Evolutionary conservation across 2,113 vertebrate genomes (phyloP).

Genomic region (Myotis brandtii): DNA sequence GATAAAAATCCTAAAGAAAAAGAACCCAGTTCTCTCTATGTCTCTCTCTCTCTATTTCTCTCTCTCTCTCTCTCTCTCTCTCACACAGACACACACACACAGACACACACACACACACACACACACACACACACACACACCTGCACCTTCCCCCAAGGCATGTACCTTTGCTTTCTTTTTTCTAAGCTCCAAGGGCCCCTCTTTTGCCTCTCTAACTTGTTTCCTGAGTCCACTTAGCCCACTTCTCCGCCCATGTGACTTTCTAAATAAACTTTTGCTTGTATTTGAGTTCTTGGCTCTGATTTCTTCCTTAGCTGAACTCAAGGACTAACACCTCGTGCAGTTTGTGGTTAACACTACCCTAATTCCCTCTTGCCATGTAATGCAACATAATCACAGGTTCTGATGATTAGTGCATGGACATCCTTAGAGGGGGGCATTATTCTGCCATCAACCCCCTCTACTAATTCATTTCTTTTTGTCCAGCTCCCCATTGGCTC

Average conservation of each 20-base stretch:
- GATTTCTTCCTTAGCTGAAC: neutral
- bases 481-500: neutral
- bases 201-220: neutral
- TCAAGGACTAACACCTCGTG: neutral
- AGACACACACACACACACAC: too few relatives aligned
- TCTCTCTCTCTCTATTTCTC: neutral
- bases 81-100: too few relatives aligned
- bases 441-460: neutral
- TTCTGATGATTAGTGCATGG: neutral
- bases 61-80: neutral
- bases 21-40: neutral
- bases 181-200: neutral
- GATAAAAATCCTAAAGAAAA: neutral
- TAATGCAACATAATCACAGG: neutral
- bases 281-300: neutral
- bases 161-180: neutral
- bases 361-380: neutral
- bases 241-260: neutral
- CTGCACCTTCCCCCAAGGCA: neutral
- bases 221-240: neutral
- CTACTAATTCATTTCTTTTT: neutral
- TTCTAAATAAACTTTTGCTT: neutral
- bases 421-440: neutral
- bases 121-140: neutral
- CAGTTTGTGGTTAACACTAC: neutral